These are phyloP conservation scores for Rhinolophus ferrumequinum DNA, from an alignment of 2,113 vertebrate genomes.

Conservation along the genomic window DNA sequence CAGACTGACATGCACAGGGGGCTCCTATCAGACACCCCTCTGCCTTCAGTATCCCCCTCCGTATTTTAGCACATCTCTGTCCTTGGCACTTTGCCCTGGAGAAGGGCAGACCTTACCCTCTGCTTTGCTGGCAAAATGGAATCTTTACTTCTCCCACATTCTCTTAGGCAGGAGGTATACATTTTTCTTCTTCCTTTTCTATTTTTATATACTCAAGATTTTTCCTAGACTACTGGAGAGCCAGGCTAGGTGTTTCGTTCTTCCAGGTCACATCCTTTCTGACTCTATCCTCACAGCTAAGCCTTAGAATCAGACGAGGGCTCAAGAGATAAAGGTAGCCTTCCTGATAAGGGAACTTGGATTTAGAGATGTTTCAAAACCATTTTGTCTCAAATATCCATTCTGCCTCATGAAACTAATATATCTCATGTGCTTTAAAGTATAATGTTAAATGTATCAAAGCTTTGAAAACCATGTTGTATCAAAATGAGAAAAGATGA, in stretches of 20 bases:
- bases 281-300: neutral
- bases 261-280: neutral
- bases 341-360: neutral
- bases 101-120: neutral
- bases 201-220: neutral
- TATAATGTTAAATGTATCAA: neutral
- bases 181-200: neutral
- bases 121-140: neutral
- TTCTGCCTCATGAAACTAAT: neutral
- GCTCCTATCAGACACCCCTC: neutral
- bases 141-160: neutral
- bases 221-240: neutral
- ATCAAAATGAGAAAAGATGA: neutral
- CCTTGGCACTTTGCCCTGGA: neutral
- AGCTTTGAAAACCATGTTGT: neutral
- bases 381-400: slow-evolving; percentile 1
- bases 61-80: neutral
- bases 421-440: neutral
- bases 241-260: neutral
- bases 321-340: neutral
- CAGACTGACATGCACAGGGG: neutral
- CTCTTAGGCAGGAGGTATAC: neutral
- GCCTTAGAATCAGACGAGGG: neutral
- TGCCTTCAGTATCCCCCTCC: neutral
- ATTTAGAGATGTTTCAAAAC: neutral